Evolutionary conservation across 2,888 invertebrate species (phyloP), one percentile per base, ranked within the genome.

Genomic region (Prionchulus punctatus): DNA sequence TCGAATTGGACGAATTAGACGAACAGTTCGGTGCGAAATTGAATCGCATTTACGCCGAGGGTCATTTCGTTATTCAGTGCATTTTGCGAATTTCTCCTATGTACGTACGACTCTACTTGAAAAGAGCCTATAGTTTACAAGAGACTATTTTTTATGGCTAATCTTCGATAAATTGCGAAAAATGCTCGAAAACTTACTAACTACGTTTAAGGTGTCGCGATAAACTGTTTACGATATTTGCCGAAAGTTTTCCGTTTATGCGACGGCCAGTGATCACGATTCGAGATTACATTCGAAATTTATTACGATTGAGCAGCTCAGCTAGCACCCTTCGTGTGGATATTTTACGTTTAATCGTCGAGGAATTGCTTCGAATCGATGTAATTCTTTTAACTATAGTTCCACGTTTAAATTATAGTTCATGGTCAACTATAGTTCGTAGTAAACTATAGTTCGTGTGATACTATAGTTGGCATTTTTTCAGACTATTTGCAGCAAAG

Each of bases 261-360:
- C 3, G 27, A 18, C 31, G 43, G 43, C 27, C 2, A 3, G 28
- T 26, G 7, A 26, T 43, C 7, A 4, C 23, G 30, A n/a, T 53
- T 2, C 21, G 27, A 2, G 26, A 26, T 36, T 50, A 36, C 25
- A 25, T 54, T 15, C n/a, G 50, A 27, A 56, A 56, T 26, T 25
- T 43, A 27, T 23, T 56, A n/a, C 7, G 12, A 42, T 25, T 56
- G 12, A 31, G 36, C 12, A 15, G 23, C 3, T 31, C 18, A 23
- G 27, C 23, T 15, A 7, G 26, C 3, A n/a, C 15, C 2, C 2
- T 36, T 18, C n/a, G 48, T n/a, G 15, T 4, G 2, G 53, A 36
- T 26, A 54, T 56, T 36, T 43, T 43, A 4, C 2, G n/a, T 3
- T 4, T 56, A 12, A 26, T 52, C 2, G 23, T 56, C 2, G 53